phyloP scores from a whole-genome alignment of 1,140 invertebrate genomes.

The Brachionus angularis region DNA sequence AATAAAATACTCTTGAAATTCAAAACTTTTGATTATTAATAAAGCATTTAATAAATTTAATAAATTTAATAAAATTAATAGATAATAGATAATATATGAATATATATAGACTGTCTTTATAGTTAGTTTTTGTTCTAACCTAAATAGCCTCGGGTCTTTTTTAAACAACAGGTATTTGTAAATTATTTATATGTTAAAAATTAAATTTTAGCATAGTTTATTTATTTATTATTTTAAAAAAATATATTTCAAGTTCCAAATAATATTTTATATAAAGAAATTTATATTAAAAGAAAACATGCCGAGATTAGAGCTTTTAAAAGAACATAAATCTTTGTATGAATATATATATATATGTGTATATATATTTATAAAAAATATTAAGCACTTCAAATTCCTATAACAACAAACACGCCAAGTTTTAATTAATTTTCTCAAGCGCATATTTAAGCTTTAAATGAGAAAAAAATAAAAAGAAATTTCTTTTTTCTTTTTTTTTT shows the following conservation, averaged over 20 bases:
- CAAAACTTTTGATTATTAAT: conserved; percentile 26
- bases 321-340: neutral
- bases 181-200: neutral
- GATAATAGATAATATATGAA: too few species aligned
- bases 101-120: neutral
- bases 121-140: neutral
- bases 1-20: conserved; percentile 1
- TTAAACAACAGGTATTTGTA: neutral
- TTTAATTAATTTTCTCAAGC: conserved; percentile 41
- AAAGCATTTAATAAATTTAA: neutral
- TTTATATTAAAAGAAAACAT: neutral
- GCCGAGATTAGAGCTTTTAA: neutral
- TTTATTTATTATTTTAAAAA: neutral
- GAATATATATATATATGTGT: neutral
- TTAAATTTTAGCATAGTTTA: neutral
- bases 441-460: neutral
- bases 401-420: conserved; percentile 10
- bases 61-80: too few species aligned
- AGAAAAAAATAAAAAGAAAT: too few species aligned
- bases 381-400: conserved; percentile 29
- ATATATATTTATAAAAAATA: neutral
- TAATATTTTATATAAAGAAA: too few species aligned
- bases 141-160: too few species aligned
- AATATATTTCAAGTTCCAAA: neutral
- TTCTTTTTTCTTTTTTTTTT: too few species aligned